Conservation (phyloP, 64 coral and sea anemone genomes). For the Montipora efflorescens region DNA sequence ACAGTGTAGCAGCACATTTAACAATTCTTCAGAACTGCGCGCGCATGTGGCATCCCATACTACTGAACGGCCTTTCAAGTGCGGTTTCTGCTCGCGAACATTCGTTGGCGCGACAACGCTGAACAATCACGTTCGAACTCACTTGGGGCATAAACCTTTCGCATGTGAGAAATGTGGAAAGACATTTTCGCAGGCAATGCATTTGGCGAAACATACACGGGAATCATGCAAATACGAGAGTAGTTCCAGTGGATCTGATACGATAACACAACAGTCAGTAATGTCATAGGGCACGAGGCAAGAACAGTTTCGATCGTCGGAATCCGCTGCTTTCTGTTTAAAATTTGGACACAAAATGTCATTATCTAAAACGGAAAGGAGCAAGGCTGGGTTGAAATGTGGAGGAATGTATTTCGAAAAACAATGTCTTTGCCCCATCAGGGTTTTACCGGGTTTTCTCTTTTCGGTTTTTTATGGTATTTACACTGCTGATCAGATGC, state of each 20-base stretch:
- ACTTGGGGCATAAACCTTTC: slow-evolving; percentile 73
- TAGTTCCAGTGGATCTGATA: neutral
- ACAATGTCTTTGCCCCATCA: no score
- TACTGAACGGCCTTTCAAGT: slow-evolving; percentile 73
- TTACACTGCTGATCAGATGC: no score
- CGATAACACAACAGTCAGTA: neutral
- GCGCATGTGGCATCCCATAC: slow-evolving; percentile 53
- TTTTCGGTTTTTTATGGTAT: no score
- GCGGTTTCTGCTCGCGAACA: slow-evolving; percentile 71
- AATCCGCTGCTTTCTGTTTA: neutral
- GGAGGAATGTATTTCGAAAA: no score
- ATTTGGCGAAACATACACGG: slow-evolving; percentile 57
- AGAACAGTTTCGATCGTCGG: neutral
- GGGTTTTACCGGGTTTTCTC: no score
- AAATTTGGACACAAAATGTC: no score
- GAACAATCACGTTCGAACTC: slow-evolving; percentile 73
- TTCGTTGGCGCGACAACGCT: slow-evolving; percentile 74
- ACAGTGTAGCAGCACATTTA: slow-evolving; percentile 58
- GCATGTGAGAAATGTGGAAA: slow-evolving; percentile 68
- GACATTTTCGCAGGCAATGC: slow-evolving; percentile 68
- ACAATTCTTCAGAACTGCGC: slow-evolving; percentile 67
- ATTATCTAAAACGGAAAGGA: no score
- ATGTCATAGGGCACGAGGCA: neutral
- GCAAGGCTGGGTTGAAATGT: no score
- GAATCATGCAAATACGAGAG: slow-evolving; percentile 35